Evolutionary conservation across 1,140 invertebrate genomes (phyloP), one percentile per base, ranked within the genome.

Genomic region (Antheraea mylitta): DNA sequence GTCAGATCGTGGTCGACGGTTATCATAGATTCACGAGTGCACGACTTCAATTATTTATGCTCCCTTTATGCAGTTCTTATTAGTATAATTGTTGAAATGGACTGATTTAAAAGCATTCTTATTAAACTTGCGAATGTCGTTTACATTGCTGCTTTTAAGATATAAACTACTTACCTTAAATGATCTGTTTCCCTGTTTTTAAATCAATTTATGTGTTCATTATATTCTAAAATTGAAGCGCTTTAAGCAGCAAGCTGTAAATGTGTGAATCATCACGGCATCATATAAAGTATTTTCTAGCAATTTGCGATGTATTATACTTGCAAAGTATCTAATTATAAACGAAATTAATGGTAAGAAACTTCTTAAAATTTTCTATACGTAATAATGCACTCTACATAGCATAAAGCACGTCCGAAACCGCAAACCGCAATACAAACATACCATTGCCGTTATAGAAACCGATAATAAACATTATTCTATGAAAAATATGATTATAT

Each of bases 361-460:
- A 30, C 59, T 19, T 30, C 7, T 9, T 19, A 60, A 60, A 60
- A 30, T 22, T 4, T 60, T 18, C 7, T 53, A 1, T 53, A 53
- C 45, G 45, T 53, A 53, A 53, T 53, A 53, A 16, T 13, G 45
- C 45, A 53, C 45, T 53, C 45, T 53, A 16, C 13, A 53, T 53
- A 53, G 11, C 45, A 53, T 53, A 36, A 63, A 37, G 61, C 61
- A 63, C 61, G 61, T 37, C 22, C 61, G 61, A 37, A 37, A 30
- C 61, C 22, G 22, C 30, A 63, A 63, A 37, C 61, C 61, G 61
- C 30, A 37, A 7, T 18, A 37, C 61, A 63, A 63, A 37, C 30
- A n/a, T 63, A 37, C 30, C 13, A 37, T 63, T 63, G 13, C 61
- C 22, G 30, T 16, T 37, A 37, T 18, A 0, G 13, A 63, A 37